Percentiles rank a stretch among this genome's conserved stretches.
phyloP scores from a whole-genome alignment of 2,888 invertebrate genomes.

The Macrostomum cliftonense region DNA sequence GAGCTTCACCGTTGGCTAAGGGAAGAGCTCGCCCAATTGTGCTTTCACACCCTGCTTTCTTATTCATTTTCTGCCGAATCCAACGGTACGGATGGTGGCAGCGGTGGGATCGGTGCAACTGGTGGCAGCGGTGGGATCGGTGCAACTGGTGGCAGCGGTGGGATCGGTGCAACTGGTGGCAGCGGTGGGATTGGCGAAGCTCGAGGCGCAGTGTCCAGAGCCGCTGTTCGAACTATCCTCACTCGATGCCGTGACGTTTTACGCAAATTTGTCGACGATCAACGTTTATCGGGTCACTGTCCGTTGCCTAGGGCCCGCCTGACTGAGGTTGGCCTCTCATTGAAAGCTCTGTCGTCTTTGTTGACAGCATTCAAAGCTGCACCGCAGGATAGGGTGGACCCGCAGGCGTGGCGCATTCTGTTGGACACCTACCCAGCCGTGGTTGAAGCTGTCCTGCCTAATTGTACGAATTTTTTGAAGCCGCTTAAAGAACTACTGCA shows the following conservation, averaged over 20 bases:
- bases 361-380: constrained; percentile 78
- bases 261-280: constrained; percentile 64
- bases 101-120: constrained; percentile 10
- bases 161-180: constrained; percentile 9
- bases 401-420: too few species aligned
- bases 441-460: too few species aligned
- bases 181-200: constrained; percentile 14
- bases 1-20: constrained; percentile 58
- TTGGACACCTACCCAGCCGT: too few species aligned
- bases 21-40: constrained; percentile 85
- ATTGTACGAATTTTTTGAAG: too few species aligned
- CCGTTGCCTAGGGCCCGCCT: constrained; percentile 69
- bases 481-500: too few species aligned
- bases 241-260: constrained; percentile 81
- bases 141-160: constrained; percentile 36
- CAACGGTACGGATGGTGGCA: background rate
- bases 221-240: constrained; percentile 70
- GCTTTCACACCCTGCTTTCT: constrained; percentile 81
- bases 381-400: constrained; percentile 43
- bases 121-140: constrained; percentile 10
- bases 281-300: constrained; percentile 61
- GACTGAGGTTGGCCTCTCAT: constrained; percentile 81
- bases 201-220: constrained; percentile 44
- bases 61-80: constrained; percentile 48
- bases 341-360: constrained; percentile 77